phyloP scores from a whole-genome alignment of 2,888 invertebrate genomes.

The Sinhomidia bicolor region DNA sequence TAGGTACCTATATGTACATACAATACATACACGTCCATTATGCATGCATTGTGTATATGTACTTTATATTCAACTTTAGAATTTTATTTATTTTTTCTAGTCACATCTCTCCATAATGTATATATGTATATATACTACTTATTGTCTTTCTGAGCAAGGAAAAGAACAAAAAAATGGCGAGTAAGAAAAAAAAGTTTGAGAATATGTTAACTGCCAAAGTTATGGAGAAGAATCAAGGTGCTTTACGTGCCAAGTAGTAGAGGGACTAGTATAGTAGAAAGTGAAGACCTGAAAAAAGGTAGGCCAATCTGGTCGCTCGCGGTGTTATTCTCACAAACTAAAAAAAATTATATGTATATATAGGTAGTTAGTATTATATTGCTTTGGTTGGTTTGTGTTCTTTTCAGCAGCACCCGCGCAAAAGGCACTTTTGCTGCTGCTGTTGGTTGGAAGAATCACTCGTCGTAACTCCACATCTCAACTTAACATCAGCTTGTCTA shows the following conservation, averaged over 20 bases:
- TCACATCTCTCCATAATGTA: too few species aligned
- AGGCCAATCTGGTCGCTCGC: not conserved
- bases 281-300: not conserved
- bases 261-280: not conserved
- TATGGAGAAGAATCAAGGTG: constrained; percentile 34
- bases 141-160: not conserved
- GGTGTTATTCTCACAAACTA: not conserved
- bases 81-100: not conserved
- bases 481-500: constrained; percentile 49
- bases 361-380: too few species aligned
- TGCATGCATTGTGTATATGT: not conserved
- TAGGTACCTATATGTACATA: not conserved
- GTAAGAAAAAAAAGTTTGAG: not conserved
- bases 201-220: not conserved
- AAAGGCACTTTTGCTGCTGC: too few species aligned
- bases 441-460: constrained; percentile 4
- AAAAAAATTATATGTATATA: not conserved
- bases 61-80: not conserved
- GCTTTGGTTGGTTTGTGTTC: too few species aligned
- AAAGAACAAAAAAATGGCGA: not conserved
- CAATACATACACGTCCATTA: not conserved
- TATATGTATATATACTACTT: not conserved
- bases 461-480: constrained; percentile 11
- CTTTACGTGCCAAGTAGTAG: constrained; percentile 16
- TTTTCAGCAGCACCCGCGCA: too few species aligned